Conservation (phyloP, 2,797 vertebrate species). For the Cacajao melanocephalus region DNA sequence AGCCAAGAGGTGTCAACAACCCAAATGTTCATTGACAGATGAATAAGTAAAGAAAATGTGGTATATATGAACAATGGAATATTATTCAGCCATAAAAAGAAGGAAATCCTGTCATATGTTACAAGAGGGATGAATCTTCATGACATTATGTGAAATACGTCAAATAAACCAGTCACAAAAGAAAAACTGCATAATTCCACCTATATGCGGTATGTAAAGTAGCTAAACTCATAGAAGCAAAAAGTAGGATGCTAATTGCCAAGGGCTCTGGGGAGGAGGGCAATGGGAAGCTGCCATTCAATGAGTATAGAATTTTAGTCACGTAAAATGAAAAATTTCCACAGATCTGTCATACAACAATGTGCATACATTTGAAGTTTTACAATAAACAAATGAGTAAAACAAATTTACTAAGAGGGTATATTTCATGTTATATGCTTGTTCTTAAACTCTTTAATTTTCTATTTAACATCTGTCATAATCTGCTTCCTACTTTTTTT, state of each 20-base stretch:
- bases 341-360: not conserved
- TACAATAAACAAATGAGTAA: not conserved
- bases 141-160: not conserved
- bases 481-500: not conserved
- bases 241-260: not conserved
- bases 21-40: not conserved
- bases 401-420: not conserved
- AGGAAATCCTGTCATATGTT: not conserved
- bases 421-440: not conserved
- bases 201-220: not conserved
- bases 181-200: not conserved
- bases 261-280: not conserved
- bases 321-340: not conserved
- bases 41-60: not conserved
- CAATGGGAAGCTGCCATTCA: not conserved
- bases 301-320: not conserved
- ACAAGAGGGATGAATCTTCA: not conserved
- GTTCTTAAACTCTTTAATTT: not conserved
- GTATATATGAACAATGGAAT: not conserved
- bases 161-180: not conserved
- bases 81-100: not conserved
- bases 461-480: constrained; percentile 5
- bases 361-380: not conserved
- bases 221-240: not conserved
- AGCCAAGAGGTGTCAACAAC: not conserved